These are phyloP conservation scores for Perca flavescens DNA, from an alignment of 2,113 vertebrate genomes.

Conservation along the genomic window DNA sequence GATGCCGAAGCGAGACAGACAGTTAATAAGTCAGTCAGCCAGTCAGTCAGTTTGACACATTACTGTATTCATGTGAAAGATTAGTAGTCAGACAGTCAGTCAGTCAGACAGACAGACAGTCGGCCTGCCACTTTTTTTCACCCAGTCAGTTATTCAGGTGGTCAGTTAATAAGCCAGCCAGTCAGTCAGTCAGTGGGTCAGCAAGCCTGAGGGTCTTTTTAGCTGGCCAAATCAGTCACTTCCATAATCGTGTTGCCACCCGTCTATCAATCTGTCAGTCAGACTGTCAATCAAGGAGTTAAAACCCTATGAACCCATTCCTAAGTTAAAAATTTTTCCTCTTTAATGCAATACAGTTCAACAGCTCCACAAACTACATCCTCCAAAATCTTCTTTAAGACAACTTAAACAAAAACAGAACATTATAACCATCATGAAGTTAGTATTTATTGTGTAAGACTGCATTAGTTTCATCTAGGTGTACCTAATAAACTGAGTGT, in stretches of 20 bases:
- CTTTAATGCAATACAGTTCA: neutral
- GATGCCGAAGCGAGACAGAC: constrained; percentile 36
- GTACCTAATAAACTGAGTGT: neutral
- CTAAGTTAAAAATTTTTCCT: neutral
- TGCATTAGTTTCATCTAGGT: neutral
- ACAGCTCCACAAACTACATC: neutral
- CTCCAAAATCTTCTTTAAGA: neutral
- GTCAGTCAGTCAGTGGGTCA: constrained; percentile 31
- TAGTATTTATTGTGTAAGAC: neutral
- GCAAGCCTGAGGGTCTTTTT: constrained; percentile 11
- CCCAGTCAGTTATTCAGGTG: constrained; percentile 7
- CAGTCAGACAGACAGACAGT: neutral
- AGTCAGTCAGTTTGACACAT: constrained; percentile 45
- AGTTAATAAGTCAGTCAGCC: constrained; percentile 54
- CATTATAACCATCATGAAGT: neutral
- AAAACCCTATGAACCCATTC: neutral
- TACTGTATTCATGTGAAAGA: constrained; percentile 30
- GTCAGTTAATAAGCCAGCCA: constrained; percentile 36
- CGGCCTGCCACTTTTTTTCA: neutral
- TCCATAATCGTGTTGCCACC: constrained; percentile 19
- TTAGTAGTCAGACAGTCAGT: constrained; percentile 27
- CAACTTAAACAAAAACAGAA: neutral
- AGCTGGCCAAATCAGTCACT: constrained; percentile 17
- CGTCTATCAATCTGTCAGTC: constrained; percentile 39
- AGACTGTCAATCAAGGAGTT: neutral